Evolutionary conservation across 1,140 invertebrate species (phyloP).

Genomic region (Solenopsis fugax): DNA sequence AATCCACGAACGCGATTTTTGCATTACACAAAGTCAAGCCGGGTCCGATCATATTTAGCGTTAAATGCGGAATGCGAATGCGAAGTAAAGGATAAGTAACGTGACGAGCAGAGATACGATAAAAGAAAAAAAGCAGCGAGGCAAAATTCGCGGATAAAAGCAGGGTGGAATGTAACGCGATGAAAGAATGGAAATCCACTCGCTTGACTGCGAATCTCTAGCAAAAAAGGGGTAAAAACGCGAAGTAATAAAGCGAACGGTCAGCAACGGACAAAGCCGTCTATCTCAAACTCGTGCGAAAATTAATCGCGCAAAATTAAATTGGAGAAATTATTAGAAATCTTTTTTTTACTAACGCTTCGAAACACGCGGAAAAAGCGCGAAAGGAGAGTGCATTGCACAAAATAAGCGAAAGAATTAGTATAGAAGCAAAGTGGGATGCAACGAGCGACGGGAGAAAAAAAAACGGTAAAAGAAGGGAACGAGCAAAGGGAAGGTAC

Average conservation of each 20-base stretch:
- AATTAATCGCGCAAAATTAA: constrained; percentile 57
- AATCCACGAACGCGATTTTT: constrained; percentile 23
- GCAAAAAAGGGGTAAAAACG: constrained; percentile 40
- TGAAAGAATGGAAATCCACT: constrained; percentile 59
- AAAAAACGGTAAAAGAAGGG: background rate
- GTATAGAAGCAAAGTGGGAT: background rate
- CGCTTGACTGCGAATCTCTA: constrained; percentile 27
- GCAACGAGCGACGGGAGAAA: background rate
- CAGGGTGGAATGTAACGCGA: constrained; percentile 26
- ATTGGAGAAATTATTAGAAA: constrained; percentile 51
- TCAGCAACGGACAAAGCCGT: constrained; percentile 28
- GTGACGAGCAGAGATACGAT: background rate
- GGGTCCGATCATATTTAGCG: constrained; percentile 1
- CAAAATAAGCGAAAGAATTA: constrained; percentile 24
- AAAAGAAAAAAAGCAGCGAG: background rate
- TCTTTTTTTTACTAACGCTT: background rate
- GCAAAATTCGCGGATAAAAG: constrained; percentile 49
- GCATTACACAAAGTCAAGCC: constrained; percentile 22
- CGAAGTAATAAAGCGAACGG: constrained; percentile 55
- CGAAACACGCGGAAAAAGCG: background rate
- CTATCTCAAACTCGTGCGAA: constrained; percentile 28
- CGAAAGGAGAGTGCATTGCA: background rate
- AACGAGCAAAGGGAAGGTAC: background rate
- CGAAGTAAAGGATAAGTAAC: constrained; percentile 26
- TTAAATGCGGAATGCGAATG: constrained; percentile 47